Evolutionary conservation across 2,113 vertebrate species (phyloP).

Genomic region (Oreocharis arfaki): DNA sequence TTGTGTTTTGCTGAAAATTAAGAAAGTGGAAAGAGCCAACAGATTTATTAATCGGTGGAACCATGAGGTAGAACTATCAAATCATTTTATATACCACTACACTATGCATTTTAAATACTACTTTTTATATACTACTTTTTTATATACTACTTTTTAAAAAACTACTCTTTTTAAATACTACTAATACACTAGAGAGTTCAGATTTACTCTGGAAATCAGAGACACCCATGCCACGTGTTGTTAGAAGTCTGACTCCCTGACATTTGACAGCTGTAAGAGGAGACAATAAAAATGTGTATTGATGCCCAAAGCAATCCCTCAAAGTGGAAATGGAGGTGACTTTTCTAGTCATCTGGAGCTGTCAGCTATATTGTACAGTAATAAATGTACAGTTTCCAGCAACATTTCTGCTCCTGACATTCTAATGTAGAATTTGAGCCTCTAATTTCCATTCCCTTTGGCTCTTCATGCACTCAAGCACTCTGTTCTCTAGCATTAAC

Average conservation of each 20-base stretch:
- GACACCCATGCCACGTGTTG: background rate
- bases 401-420: background rate
- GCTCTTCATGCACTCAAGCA: background rate
- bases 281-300: slow-evolving; percentile 51
- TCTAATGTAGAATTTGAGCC: background rate
- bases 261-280: background rate
- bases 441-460: background rate
- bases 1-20: background rate
- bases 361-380: slow-evolving; percentile 24
- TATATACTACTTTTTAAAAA: background rate
- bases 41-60: background rate
- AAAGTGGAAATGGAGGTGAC: slow-evolving; percentile 4
- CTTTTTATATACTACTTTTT: background rate
- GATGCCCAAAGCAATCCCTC: slow-evolving; percentile 14
- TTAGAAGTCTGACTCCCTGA: background rate
- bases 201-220: background rate
- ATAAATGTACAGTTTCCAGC: background rate
- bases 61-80: background rate
- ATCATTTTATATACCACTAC: background rate
- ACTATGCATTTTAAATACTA: background rate
- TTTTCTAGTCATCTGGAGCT: slow-evolving; percentile 63
- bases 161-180: background rate
- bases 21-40: background rate
- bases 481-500: background rate
- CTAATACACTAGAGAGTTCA: background rate